These are phyloP conservation scores for Hermodice carunculata DNA, from an alignment of 2,888 invertebrate species.

Conservation along the genomic window DNA sequence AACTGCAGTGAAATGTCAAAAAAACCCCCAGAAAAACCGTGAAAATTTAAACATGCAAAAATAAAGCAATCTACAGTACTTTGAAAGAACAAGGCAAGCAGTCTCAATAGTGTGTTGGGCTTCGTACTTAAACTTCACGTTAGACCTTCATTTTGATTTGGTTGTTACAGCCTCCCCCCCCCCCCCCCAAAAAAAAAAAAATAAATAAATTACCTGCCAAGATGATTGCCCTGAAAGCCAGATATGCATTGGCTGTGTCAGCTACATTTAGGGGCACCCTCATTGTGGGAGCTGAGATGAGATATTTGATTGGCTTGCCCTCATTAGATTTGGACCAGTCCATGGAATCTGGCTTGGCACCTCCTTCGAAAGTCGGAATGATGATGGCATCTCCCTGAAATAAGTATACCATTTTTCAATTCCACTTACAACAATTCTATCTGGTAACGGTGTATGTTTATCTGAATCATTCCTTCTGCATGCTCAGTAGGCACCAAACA, in stretches of 20 bases:
- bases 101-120: no score
- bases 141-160: background rate
- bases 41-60: no score
- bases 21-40: no score
- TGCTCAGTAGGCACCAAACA: no score
- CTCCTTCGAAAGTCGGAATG: constrained; percentile 47
- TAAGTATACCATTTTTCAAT: background rate
- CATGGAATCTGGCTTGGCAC: background rate
- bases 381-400: constrained; percentile 55
- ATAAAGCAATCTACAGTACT: no score
- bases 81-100: no score
- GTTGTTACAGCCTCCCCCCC: no score
- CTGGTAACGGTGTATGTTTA: no score
- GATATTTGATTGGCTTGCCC: constrained; percentile 54
- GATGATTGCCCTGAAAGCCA: constrained; percentile 58
- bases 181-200: no score
- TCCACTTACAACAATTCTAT: background rate
- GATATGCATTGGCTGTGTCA: constrained; percentile 53
- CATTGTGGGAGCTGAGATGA: constrained; percentile 62
- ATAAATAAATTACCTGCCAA: constrained; percentile 54
- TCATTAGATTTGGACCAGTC: constrained; percentile 42
- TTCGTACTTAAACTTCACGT: background rate
- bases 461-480: no score
- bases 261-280: constrained; percentile 51
- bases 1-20: no score